These are phyloP conservation scores for Agrilus biguttatus DNA, from an alignment of 2,888 invertebrate species.

Conservation along the genomic window DNA sequence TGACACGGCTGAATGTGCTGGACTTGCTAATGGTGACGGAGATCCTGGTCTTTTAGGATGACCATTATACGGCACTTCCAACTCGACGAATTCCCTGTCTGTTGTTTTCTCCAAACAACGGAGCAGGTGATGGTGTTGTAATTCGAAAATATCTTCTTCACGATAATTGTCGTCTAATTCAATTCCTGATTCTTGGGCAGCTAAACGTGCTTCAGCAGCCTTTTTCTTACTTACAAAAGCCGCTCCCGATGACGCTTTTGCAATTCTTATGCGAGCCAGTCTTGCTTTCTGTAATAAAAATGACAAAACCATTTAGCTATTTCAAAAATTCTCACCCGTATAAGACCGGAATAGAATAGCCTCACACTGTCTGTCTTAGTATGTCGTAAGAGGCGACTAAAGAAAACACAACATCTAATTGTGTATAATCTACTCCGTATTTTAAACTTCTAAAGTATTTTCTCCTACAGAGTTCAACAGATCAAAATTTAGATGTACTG, in stretches of 20 bases:
- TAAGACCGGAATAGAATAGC: too few relatives aligned
- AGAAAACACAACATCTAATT: too few relatives aligned
- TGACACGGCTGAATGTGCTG: constrained; percentile 61
- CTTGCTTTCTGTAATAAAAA: constrained; percentile 83
- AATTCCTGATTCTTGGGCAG: constrained; percentile 84
- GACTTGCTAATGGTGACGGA: constrained; percentile 75
- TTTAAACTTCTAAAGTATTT: too few relatives aligned
- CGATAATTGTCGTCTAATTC: constrained; percentile 78
- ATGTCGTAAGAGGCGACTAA: too few relatives aligned
- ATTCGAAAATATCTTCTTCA: constrained; percentile 95
- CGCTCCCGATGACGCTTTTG: constrained; percentile 96
- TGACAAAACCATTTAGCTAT: background rate
- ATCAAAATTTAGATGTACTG: too few relatives aligned
- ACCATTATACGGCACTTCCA: constrained; percentile 89
- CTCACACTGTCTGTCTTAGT: too few relatives aligned
- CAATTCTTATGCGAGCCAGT: constrained; percentile 93
- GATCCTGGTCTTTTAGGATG: constrained; percentile 85
- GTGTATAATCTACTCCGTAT: too few relatives aligned
- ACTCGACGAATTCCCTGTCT: constrained; percentile 93
- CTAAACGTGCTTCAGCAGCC: constrained; percentile 88
- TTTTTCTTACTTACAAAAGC: constrained; percentile 98
- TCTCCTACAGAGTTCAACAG: too few relatives aligned
- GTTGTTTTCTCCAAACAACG: constrained; percentile 97
- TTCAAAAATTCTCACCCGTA: too few relatives aligned
- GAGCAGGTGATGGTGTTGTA: constrained; percentile 96